A percentile compares a stretch with the other conserved stretches of the same genome.
phyloP scores from a whole-genome alignment of 1,140 invertebrate species.

The Paramacrobiotus metropolitanus region DNA sequence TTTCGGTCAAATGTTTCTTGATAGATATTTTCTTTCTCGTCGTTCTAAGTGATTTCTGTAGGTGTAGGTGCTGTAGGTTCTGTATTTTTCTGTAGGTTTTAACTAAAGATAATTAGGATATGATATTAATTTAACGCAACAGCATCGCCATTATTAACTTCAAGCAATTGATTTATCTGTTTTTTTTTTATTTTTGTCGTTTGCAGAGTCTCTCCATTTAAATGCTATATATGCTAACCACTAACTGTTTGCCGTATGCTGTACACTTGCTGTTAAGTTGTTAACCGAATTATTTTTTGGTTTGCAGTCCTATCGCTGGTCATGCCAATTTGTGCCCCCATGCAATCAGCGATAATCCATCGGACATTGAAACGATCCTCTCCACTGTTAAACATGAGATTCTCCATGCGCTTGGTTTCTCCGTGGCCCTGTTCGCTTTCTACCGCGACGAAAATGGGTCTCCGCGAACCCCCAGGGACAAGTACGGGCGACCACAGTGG shows the following conservation, averaged over 20 bases:
- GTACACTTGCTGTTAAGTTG: too few relatives aligned
- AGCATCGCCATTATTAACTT: conserved; percentile 4
- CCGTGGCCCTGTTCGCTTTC: conserved; percentile 79
- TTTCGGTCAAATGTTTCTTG: background rate
- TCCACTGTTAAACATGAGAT: conserved; percentile 98
- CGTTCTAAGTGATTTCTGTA: too few relatives aligned
- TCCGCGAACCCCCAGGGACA: conserved; percentile 51
- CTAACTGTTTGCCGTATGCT: too few relatives aligned
- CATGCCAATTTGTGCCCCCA: conserved; percentile 92
- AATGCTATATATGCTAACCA: too few relatives aligned
- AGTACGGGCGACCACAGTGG: conserved; percentile 61
- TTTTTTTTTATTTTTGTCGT: too few relatives aligned
- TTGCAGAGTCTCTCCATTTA: too few relatives aligned
- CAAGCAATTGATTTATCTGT: background rate
- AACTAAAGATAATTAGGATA: too few relatives aligned
- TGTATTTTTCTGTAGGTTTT: too few relatives aligned
- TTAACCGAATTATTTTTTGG: too few relatives aligned
- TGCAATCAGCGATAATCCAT: conserved; percentile 71
- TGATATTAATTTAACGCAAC: too few relatives aligned
- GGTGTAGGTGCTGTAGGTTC: too few relatives aligned
- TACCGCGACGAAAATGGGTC: conserved; percentile 60
- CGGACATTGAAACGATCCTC: conserved; percentile 71
- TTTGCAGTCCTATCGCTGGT: conserved; percentile 73
- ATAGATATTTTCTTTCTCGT: too few relatives aligned
- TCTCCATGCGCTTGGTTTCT: conserved; percentile 79